Base-by-base conservation (phyloP, 2,797 vertebrate genomes). In the Scyliorhinus canicula region DNA sequence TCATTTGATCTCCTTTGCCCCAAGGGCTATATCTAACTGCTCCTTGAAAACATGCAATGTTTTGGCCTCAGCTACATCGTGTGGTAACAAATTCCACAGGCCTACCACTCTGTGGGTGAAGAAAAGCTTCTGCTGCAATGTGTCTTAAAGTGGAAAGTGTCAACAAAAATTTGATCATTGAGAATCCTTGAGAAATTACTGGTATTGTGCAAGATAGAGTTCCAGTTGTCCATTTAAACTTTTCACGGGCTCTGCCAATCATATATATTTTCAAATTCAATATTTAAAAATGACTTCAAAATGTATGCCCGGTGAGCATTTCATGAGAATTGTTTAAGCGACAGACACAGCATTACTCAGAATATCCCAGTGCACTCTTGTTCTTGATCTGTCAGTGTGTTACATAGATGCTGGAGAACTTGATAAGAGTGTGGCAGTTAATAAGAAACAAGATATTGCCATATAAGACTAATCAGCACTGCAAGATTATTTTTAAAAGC, bases 391-490 rank as follows among this genome's bases (percentile, higher is more conserved):
- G 28, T 7, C 14, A 67, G 11, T 24, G 21, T n/a, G 16, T 9
- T 31, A 63, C n/a, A 65, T 47, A 11, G 44, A 35, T 35, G 52
- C 31, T 57, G 40, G 28, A 19, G n/a, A 65, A 4, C 21, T 47
- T 77, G 14, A 88, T 4, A 67, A 26, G 21, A 67, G 16, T 40
- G 2, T 19, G 14, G 40, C 40, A 65, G 57, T 5, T 65, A 21
- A 65, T 44, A 93, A 50, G 26, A 93, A 88, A 44, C 14, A 88
- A 88, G 50, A 57, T 52, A 71, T 93, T 71, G 65, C 93, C 93
- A 93, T 69, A 93, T 35, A 71, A 71, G 65, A 93, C 93, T 47
- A 93, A 93, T 69, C 63, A 67, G 24, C 44, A 93, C 26, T 71
- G 26, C 93, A 69, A 67, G 63, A 67, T 65, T 40, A 9, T 47